Conservation (phyloP, 2,888 invertebrate species). For the Sycophila texana region DNA sequence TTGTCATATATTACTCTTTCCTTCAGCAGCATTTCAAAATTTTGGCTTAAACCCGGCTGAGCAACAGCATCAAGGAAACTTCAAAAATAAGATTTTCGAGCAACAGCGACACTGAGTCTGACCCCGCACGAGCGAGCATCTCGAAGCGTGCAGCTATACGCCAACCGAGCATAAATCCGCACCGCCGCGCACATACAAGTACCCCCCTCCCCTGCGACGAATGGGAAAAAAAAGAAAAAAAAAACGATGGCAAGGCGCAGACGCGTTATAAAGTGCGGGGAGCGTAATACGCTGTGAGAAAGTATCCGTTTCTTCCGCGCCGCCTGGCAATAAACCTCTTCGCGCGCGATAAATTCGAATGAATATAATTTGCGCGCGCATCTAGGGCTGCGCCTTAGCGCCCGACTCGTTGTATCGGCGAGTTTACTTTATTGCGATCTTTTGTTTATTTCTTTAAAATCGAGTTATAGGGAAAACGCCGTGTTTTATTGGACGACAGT, state of each 20-base stretch:
- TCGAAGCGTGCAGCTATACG: too few relatives aligned
- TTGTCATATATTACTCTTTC: too few relatives aligned
- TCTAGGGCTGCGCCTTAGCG: neutral
- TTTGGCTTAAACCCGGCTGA: neutral
- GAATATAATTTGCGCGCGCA: conserved; percentile 17
- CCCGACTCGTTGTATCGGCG: neutral
- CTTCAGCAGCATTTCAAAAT: conserved; percentile 26
- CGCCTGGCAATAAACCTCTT: conserved; percentile 21
- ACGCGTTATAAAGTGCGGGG: neutral
- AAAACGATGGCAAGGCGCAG: neutral
- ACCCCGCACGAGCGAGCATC: too few relatives aligned
- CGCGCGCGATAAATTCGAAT: conserved; percentile 29
- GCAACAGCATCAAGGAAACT: conserved; percentile 4
- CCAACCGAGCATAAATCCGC: too few relatives aligned
- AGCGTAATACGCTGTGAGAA: conserved; percentile 1
- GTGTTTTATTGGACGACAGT: too few relatives aligned
- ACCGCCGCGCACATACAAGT: neutral
- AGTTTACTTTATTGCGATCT: neutral
- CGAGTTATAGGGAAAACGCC: too few relatives aligned
- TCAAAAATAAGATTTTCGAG: conserved; percentile 5
- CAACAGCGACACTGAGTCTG: too few relatives aligned
- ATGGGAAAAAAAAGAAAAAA: neutral
- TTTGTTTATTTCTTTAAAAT: too few relatives aligned
- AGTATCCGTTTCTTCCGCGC: neutral
- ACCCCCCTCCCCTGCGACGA: neutral